Evolutionary conservation across 1,140 invertebrate genomes (phyloP).

Genomic region (Drosophila setifemur): DNA sequence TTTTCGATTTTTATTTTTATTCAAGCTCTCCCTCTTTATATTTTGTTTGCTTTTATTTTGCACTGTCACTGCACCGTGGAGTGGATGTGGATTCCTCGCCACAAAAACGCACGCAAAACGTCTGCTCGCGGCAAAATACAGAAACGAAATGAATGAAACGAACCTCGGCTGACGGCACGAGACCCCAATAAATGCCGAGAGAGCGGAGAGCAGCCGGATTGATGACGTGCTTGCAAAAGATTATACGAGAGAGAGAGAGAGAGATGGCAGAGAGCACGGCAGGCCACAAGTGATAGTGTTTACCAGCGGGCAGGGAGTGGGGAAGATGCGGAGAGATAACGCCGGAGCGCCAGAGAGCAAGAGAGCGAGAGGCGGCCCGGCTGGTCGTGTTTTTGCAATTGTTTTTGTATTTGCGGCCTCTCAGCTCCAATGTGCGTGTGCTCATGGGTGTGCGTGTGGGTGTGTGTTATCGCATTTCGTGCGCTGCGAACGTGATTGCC

Average conservation of each 20-base stretch:
- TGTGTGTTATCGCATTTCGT: slow-evolving; percentile 69
- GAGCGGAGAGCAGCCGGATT: background rate
- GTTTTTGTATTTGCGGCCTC: background rate
- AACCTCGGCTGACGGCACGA: slow-evolving; percentile 48
- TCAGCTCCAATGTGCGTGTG: slow-evolving; percentile 9
- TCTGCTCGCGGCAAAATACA: slow-evolving; percentile 53
- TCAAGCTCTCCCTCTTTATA: slow-evolving; percentile 19
- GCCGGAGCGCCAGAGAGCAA: slow-evolving; percentile 10
- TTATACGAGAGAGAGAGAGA: background rate
- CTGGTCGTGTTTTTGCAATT: slow-evolving; percentile 4
- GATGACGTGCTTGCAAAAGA: slow-evolving; percentile 21
- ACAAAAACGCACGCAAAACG: slow-evolving; percentile 9
- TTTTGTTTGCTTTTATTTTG: slow-evolving; percentile 44
- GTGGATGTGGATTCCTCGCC: background rate
- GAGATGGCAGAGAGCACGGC: background rate
- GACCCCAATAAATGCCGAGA: slow-evolving; percentile 57
- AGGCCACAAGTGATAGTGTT: slow-evolving; percentile 37
- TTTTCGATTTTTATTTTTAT: slow-evolving; percentile 31
- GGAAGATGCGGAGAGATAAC: no score
- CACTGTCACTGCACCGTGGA: slow-evolving; percentile 51
- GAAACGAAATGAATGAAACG: slow-evolving; percentile 79
- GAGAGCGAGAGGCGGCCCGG: slow-evolving; percentile 1
- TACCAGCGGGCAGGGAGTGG: no score
- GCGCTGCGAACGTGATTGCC: slow-evolving; percentile 69
- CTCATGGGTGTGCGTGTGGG: slow-evolving; percentile 22